These are phyloP conservation scores for Ianthella basta DNA, from an alignment of 37 sponge, comb jelly and placozoan genomes.

Conservation along the genomic window DNA sequence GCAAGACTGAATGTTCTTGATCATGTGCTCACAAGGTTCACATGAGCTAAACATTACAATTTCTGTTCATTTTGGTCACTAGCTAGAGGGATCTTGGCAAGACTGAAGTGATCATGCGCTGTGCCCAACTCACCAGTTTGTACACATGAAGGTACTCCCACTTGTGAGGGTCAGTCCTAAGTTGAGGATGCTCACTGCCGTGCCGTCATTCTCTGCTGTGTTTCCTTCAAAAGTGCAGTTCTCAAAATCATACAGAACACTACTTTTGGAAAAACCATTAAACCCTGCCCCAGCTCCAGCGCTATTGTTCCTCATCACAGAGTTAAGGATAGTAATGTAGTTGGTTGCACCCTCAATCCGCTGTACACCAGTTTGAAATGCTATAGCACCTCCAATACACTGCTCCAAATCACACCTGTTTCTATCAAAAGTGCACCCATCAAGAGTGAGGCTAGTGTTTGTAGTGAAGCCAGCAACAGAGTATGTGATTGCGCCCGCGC, in stretches of 20 bases:
- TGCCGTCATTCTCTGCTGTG: not conserved
- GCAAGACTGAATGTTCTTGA: too few relatives aligned
- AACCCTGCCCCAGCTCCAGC: too few relatives aligned
- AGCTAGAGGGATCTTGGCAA: too few relatives aligned
- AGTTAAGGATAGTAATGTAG: too few relatives aligned
- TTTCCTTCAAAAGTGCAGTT: constrained; percentile 4
- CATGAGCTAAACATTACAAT: too few relatives aligned
- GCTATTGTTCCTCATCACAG: too few relatives aligned
- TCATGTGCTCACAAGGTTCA: too few relatives aligned
- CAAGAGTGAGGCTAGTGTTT: not conserved
- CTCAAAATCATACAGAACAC: too few relatives aligned
- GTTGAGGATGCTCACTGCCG: not conserved
- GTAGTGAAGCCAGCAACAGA: not conserved
- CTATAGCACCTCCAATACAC: not conserved
- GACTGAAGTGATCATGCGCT: too few relatives aligned
- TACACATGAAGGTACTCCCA: not conserved
- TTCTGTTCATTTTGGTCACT: too few relatives aligned
- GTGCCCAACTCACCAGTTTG: not conserved
- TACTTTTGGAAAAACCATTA: too few relatives aligned
- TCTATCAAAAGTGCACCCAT: not conserved
- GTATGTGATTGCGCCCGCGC: not conserved
- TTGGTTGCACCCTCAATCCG: too few relatives aligned
- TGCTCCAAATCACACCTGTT: not conserved
- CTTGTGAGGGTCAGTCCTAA: not conserved
- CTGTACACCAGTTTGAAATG: not conserved